Percentiles rank a stretch among this genome's conserved stretches.
Conservation (phyloP, 2,797 vertebrate species). For the Sebastes taczanowskii region DNA sequence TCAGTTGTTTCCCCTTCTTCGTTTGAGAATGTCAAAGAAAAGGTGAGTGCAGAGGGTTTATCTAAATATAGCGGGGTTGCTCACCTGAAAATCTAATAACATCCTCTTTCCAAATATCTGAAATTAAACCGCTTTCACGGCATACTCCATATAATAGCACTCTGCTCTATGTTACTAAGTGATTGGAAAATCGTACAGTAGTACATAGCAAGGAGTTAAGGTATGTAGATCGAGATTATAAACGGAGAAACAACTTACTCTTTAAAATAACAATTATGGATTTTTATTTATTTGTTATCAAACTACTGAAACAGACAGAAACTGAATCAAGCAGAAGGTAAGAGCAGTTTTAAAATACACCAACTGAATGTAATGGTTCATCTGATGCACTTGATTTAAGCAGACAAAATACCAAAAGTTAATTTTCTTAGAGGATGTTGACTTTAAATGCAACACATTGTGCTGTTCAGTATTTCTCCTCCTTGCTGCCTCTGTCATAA, state of each 20-base stretch:
- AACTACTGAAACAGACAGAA: background rate
- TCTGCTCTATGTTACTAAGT: background rate
- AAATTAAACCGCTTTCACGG: background rate
- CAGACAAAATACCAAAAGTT: background rate
- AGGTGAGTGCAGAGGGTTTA: slow-evolving; percentile 67
- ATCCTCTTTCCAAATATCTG: background rate
- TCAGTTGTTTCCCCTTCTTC: slow-evolving; percentile 86
- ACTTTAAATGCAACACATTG: background rate
- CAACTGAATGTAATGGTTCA: background rate
- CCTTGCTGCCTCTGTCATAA: background rate
- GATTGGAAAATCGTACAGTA: background rate
- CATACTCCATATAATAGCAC: background rate
- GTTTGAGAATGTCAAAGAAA: slow-evolving; percentile 87
- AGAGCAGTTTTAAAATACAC: no score
- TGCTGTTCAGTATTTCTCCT: background rate
- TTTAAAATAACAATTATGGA: background rate
- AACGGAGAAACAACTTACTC: background rate
- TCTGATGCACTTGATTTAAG: background rate
- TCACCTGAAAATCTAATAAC: background rate
- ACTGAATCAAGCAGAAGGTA: background rate
- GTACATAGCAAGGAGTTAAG: background rate
- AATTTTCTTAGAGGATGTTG: background rate
- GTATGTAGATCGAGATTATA: background rate
- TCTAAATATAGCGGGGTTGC: background rate
- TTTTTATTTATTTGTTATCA: background rate